phyloP scores from a whole-genome alignment of 2,797 vertebrate genomes.

The Pterois miles region DNA sequence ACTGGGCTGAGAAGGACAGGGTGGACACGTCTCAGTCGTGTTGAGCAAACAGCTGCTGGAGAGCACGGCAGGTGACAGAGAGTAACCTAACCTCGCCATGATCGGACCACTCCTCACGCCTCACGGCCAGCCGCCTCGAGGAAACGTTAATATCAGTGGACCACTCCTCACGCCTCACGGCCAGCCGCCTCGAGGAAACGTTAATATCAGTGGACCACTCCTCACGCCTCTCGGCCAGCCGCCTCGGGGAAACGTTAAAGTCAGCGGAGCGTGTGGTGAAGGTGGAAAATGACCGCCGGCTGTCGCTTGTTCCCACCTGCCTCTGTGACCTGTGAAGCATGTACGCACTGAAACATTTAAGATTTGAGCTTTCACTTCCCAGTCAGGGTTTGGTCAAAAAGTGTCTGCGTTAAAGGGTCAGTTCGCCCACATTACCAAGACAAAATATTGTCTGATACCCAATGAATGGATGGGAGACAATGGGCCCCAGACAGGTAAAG shows the following conservation, averaged over 20 bases:
- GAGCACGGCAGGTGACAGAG: not conserved
- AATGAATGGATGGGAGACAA: not conserved
- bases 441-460: not conserved
- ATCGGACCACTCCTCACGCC: not conserved
- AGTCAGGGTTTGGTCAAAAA: not conserved
- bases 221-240: not conserved
- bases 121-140: not conserved
- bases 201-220: not conserved
- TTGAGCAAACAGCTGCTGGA: constrained; percentile 59
- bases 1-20: constrained; percentile 56
- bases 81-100: not conserved
- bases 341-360: not conserved
- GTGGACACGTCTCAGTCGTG: constrained; percentile 21
- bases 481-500: not conserved
- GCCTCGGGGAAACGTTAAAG: not conserved
- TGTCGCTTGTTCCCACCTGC: constrained; percentile 3
- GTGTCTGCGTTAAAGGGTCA: not conserved
- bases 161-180: not conserved
- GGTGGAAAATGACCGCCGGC: constrained; percentile 40
- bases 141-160: too few relatives aligned
- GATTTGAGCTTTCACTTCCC: not conserved
- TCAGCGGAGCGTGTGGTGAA: not conserved
- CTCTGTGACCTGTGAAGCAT: not conserved
- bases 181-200: not conserved
- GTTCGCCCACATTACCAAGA: too few relatives aligned